Evolutionary conservation across 2,888 invertebrate genomes (phyloP), one percentile per base, ranked within the genome.

Genomic region (Metallyticus violacea): DNA sequence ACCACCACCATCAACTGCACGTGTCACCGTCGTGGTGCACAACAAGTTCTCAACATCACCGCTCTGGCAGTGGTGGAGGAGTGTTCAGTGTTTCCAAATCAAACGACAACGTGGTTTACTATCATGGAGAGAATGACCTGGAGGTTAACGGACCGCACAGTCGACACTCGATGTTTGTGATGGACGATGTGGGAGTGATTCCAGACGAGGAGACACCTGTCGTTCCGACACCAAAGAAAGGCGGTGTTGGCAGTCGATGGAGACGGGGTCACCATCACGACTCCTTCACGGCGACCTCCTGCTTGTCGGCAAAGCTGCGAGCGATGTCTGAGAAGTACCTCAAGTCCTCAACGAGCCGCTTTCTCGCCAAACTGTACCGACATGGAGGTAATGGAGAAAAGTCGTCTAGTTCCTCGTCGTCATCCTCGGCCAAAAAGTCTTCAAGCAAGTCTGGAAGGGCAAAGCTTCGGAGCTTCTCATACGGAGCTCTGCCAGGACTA

Each of bases 291-390:
- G 93, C 93, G 27, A 93, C 93, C 90, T 94, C 94, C 29, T 95
- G 95, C 91, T 92, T 96, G 86, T 94, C 95, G 0, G 95, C 95
- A 2, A 95, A 95, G 92, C 92, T 96, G 88, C 93, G 94, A 88
- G 95, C 95, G 76, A 96, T 96, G 94, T 95, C 96, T 28, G 95
- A 96, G 90, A 94, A 94, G 90, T 96, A 96, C 91, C 91, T 96
- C 78, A 95, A 95, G 90, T 94, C 94, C 83, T 95, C 95, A 0
- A 95, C 95, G 9, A 95, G 94, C 89, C 94, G 93, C 91, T 93
- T 96, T 89, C 93, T 96, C 88, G 95, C 95, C 6, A 95, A 95
- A 91, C 92, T 96, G 84, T 95, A 95, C 89, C 93, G 92, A 90
- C 93, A 92, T 89, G 87, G 87, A 81, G 80, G 80, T 26, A 80